Percentiles rank a stretch among this genome's conserved stretches.
phyloP scores from a whole-genome alignment of 1,140 invertebrate genomes.

The Habropoda laboriosa region DNA sequence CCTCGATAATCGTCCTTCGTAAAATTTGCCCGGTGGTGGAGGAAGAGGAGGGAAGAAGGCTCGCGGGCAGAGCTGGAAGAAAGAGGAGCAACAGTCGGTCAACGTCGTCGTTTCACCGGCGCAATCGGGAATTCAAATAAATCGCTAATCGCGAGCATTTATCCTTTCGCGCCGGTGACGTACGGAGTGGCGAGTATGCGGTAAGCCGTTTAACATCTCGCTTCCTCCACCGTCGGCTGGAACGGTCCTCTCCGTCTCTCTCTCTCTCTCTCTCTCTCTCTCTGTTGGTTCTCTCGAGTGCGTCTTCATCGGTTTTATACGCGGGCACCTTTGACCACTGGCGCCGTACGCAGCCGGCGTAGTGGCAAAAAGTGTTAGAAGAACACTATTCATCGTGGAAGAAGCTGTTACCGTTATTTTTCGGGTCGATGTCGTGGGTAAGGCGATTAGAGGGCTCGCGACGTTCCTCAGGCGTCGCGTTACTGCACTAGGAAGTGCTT shows the following conservation, averaged over 20 bases:
- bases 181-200: conserved; percentile 64
- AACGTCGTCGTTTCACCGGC: conserved; percentile 16
- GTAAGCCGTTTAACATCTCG: not conserved
- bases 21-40: not conserved
- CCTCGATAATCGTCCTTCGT: conserved; percentile 11
- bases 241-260: not conserved
- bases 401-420: conserved; percentile 44
- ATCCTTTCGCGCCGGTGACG: conserved; percentile 71
- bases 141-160: conserved; percentile 77
- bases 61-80: conserved; percentile 5
- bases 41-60: conserved; percentile 29
- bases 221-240: not conserved
- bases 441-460: not conserved
- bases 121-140: conserved; percentile 77
- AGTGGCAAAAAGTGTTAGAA: conserved; percentile 14
- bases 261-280: too few species aligned
- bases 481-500: too few species aligned
- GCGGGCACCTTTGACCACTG: conserved; percentile 56
- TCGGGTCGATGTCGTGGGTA: conserved; percentile 18
- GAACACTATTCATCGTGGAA: conserved; percentile 5
- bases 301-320: conserved; percentile 63
- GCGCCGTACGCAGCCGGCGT: conserved; percentile 16
- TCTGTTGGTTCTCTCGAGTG: not conserved
- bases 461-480: not conserved
- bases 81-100: conserved; percentile 16